phyloP scores from a whole-genome alignment of 2,113 vertebrate genomes.

The Brachyistius frenatus region DNA sequence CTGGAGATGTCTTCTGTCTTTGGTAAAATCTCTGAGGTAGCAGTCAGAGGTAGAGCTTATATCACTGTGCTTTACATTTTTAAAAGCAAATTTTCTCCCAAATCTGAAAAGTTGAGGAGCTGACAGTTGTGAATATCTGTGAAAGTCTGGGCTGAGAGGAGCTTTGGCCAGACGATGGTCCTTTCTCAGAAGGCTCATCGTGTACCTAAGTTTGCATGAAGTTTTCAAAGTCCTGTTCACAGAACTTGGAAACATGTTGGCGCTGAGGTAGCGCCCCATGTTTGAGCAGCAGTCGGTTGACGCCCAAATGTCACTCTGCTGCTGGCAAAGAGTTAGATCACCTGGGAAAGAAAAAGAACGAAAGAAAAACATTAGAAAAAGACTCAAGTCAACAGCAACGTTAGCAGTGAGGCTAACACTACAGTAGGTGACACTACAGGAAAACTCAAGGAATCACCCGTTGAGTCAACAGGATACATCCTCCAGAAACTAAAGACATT shows the following conservation, averaged over 20 bases:
- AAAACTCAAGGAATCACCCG: too few species aligned
- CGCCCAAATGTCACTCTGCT: constrained; percentile 2
- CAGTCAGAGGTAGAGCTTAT: not conserved
- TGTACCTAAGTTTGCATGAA: constrained; percentile 66
- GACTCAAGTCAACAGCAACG: too few species aligned
- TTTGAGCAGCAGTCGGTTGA: constrained; percentile 2
- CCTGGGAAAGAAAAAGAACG: constrained; percentile 51
- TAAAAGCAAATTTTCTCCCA: constrained; percentile 21
- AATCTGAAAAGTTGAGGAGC: constrained; percentile 26
- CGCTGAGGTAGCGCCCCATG: constrained; percentile 66
- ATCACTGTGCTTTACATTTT: constrained; percentile 14
- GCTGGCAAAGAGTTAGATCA: not conserved
- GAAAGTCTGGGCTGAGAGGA: constrained; percentile 17
- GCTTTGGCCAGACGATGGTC: constrained; percentile 29
- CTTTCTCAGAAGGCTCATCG: constrained; percentile 62
- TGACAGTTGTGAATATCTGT: constrained; percentile 33
- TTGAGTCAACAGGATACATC: too few species aligned
- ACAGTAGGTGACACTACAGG: too few species aligned
- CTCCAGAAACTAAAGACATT: too few species aligned
- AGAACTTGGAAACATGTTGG: constrained; percentile 48
- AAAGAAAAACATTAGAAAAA: not conserved
- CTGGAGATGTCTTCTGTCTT: constrained; percentile 36
- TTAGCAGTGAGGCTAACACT: too few species aligned
- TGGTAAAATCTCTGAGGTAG: constrained; percentile 13
- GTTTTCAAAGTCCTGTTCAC: constrained; percentile 53